Evolutionary conservation across 2,797 vertebrate genomes (phyloP).

Genomic region (Halcyon leucocephala): DNA sequence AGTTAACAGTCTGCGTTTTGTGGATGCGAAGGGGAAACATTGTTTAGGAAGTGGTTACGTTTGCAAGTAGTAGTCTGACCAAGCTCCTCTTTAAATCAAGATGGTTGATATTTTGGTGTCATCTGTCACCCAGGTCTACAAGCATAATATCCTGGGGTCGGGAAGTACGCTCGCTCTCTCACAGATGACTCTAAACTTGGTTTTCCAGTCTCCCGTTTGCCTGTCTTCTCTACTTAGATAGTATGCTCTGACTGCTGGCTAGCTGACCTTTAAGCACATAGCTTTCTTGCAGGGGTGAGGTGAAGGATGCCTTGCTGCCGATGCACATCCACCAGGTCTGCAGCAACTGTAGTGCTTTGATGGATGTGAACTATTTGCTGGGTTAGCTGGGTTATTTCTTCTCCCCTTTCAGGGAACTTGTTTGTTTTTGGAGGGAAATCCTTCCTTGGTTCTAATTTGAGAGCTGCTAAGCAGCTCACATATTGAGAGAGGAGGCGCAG

Average conservation of each 20-base stretch:
- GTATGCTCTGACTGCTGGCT: neutral
- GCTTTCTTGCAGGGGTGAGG: neutral
- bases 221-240: neutral
- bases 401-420: neutral
- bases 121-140: neutral
- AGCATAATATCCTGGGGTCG: neutral
- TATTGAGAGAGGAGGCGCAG: neutral
- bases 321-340: neutral
- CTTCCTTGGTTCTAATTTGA: neutral
- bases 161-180: rapidly evolving
- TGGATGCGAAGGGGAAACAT: neutral
- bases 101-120: neutral
- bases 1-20: neutral
- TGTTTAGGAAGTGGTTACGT: neutral
- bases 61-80: neutral
- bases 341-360: neutral
- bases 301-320: neutral
- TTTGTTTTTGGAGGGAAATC: neutral
- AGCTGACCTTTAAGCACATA: neutral
- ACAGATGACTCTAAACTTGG: neutral
- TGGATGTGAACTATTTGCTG: neutral
- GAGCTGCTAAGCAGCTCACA: neutral
- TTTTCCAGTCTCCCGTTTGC: neutral
- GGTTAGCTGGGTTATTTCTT: neutral
- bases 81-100: neutral